A percentile compares a stretch with the other conserved stretches of the same genome.
These are phyloP conservation scores for Falco berigora DNA, from an alignment of 2,797 vertebrate species.

Conservation along the genomic window DNA sequence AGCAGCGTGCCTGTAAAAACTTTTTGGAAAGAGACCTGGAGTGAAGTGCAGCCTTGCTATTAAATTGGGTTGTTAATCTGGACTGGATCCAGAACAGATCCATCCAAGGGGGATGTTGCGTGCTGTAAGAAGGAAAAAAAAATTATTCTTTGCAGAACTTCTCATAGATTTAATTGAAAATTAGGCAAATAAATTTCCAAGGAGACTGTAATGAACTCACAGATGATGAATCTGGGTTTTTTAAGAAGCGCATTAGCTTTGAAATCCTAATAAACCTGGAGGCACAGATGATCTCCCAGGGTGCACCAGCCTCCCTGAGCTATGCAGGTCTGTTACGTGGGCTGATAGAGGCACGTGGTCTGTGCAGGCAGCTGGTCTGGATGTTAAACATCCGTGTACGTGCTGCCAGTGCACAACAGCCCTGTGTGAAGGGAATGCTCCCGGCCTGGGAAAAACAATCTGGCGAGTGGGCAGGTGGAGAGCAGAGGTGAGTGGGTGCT, in stretches of 20 bases:
- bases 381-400: accelerated
- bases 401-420: neutral
- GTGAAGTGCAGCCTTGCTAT: neutral
- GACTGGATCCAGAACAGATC: neutral
- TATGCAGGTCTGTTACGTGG: neutral
- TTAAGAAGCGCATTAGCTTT: neutral
- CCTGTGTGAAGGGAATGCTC: neutral
- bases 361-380: neutral
- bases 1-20: neutral
- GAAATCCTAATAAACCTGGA: neutral
- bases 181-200: neutral
- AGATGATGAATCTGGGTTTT: neutral
- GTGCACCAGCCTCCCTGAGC: neutral
- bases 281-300: neutral
- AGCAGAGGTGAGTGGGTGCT: neutral
- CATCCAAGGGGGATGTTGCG: neutral
- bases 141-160: neutral
- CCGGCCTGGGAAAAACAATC: neutral
- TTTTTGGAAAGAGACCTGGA: neutral
- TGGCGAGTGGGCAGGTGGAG: neutral
- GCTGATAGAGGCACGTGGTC: neutral
- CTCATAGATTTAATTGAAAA: neutral
- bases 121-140: neutral
- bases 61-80: no score
- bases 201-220: neutral